Evolutionary conservation across 2,888 invertebrate genomes (phyloP), one percentile per base, ranked within the genome.

Genomic region (Phytoseiulus persimilis): DNA sequence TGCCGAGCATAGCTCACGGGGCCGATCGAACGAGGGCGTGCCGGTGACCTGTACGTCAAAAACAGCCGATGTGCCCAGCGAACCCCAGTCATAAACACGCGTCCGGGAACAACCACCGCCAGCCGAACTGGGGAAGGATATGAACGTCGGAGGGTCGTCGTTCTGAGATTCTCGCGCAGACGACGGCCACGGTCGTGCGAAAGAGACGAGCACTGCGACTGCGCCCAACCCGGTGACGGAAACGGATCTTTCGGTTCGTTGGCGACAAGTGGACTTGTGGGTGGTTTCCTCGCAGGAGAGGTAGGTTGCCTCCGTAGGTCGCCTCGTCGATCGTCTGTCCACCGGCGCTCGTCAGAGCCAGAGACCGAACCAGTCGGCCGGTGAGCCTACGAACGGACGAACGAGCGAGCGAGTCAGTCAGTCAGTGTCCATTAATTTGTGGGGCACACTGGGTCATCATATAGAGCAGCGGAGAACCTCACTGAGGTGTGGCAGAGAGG

Each of bases 391-490:
- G 65, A 65, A 23, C 65, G 65, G 18, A 23, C 65, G 65, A 65
- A 46, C 46, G 9, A 46, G 9, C 46, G 9, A 46, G 14, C 14
- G 46, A 14, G 46, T 46, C 46, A 14, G 46, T 46, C 46, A 46
- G 65, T 65, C 65, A 65, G 65, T 87, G 87, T 33, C 87, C 87
- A 87, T 87, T 87, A 87, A 87, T 87, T 87, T 87, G 87, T 87
- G 87, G 87, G 87, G 87, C 87, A 32, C 87, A 33, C 87, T 45
- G 87, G 45, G 87, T 87, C 87, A 87, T 87, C 87, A 87, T 87
- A 87, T 33, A n/a, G 87, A 87, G 45, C 87, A n/a, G 32, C 87
- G 45, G 18, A 87, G 39, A 45, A 87, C 87, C 45, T 87, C 87
- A 87, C 33, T 87, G 87, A 87, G 87, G 87, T 87, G 87, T 87